A percentile compares a stretch with the other conserved stretches of the same genome.
These are phyloP conservation scores for Ceratitis capitata DNA, from an alignment of 1,140 invertebrate species.

Conservation along the genomic window DNA sequence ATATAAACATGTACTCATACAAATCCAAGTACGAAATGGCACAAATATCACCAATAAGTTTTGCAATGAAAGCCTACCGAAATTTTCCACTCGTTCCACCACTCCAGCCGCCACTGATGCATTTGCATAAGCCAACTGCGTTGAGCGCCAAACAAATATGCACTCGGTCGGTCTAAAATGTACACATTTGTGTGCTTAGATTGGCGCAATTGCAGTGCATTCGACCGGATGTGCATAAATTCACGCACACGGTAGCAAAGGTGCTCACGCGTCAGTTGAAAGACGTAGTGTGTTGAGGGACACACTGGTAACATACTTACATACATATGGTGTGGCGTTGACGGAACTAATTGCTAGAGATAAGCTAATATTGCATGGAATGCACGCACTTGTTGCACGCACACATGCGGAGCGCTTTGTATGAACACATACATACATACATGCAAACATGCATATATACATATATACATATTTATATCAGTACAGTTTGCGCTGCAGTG, in stretches of 20 bases:
- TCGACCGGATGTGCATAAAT: not conserved
- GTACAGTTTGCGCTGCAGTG: not conserved
- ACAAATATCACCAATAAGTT: not conserved
- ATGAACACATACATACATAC: not conserved
- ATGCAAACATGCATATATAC: not conserved
- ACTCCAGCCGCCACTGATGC: no score
- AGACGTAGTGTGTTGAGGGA: not conserved
- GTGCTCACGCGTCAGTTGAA: not conserved
- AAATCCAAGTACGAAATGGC: not conserved
- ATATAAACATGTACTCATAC: no score
- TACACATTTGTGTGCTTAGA: not conserved
- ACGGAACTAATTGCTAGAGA: not conserved
- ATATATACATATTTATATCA: no score
- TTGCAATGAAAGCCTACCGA: not conserved
- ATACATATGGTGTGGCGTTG: not conserved
- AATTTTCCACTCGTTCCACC: not conserved
- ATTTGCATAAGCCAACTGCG: constrained; percentile 2
- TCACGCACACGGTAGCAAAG: not conserved
- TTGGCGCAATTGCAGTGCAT: not conserved
- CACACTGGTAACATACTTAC: not conserved
- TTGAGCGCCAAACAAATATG: not conserved
- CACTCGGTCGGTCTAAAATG: constrained; percentile 20
- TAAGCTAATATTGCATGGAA: not conserved
- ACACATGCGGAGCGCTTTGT: not conserved
- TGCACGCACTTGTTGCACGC: constrained; percentile 5